These are phyloP conservation scores for Drosophila rufa DNA, from an alignment of 1,140 invertebrate species.

Conservation along the genomic window DNA sequence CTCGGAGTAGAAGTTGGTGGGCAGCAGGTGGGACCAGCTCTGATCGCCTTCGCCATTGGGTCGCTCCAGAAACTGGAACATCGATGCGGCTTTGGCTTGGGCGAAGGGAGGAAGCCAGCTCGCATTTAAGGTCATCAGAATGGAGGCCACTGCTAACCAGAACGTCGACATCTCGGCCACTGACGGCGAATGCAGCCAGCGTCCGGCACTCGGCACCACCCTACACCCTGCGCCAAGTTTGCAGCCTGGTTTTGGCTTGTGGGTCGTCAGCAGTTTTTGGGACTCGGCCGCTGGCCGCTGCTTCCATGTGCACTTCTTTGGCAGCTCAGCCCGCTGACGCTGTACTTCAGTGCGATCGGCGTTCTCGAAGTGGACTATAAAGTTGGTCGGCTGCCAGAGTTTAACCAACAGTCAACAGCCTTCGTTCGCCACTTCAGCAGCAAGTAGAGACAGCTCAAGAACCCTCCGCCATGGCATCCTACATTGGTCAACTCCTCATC, in stretches of 20 bases:
- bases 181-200: constrained; percentile 41
- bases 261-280: constrained; percentile 62
- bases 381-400: constrained; percentile 27
- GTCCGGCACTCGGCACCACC: constrained; percentile 32
- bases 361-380: constrained; percentile 62
- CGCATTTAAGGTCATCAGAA: constrained; percentile 46
- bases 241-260: constrained; percentile 5
- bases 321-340: background rate
- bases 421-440: constrained; percentile 46
- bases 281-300: constrained; percentile 7
- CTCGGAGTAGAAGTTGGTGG: constrained; percentile 65
- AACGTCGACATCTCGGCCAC: constrained; percentile 34
- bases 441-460: constrained; percentile 39
- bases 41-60: constrained; percentile 19
- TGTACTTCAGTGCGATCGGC: constrained; percentile 37
- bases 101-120: constrained; percentile 3
- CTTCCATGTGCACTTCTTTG: constrained; percentile 34
- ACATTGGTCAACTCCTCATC: constrained; percentile 55
- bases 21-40: constrained; percentile 52
- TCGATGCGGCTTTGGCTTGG: constrained; percentile 31
- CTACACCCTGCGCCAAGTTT: constrained; percentile 21
- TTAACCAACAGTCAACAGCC: constrained; percentile 53
- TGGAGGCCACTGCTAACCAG: constrained; percentile 29
- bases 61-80: constrained; percentile 57
- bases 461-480: constrained; percentile 57